phyloP scores from a whole-genome alignment of 2,888 invertebrate species.

The Heliconius sara region DNA sequence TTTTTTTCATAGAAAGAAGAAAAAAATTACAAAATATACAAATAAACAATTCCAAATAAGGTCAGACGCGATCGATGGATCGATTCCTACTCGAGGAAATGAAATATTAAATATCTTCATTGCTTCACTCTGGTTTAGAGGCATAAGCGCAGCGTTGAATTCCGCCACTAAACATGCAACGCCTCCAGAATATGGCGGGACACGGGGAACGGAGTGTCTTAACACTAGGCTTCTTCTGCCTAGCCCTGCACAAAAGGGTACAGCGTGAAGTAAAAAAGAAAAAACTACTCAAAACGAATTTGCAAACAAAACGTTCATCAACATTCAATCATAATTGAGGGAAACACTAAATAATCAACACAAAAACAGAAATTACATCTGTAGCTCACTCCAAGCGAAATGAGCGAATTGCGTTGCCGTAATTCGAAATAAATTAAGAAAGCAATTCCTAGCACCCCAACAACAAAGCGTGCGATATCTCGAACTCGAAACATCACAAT shows the following conservation, averaged over 20 bases:
- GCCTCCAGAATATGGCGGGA: too few species aligned
- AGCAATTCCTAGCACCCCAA: constrained; percentile 34
- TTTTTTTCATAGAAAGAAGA: background rate
- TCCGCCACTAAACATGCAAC: too few species aligned
- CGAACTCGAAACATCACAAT: constrained; percentile 56
- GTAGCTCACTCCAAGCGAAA: background rate
- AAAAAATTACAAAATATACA: background rate
- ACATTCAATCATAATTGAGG: background rate
- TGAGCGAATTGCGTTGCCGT: constrained; percentile 29
- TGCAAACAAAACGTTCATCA: background rate
- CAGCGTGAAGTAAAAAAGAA: too few species aligned
- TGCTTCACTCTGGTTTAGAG: too few species aligned
- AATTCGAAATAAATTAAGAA: constrained; percentile 33
- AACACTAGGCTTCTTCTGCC: too few species aligned
- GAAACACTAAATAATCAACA: constrained; percentile 22
- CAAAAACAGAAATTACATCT: constrained; percentile 26
- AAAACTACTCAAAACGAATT: background rate
- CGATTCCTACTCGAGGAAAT: too few species aligned
- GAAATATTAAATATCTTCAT: too few species aligned
- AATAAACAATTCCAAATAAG: too few species aligned
- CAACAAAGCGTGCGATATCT: constrained; percentile 43
- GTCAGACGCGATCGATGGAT: too few species aligned
- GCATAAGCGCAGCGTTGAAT: too few species aligned
- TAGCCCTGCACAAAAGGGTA: too few species aligned
- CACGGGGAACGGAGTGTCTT: too few species aligned